Base-by-base conservation (phyloP, 2,113 vertebrate genomes). In the Salvelinus fontinalis region DNA sequence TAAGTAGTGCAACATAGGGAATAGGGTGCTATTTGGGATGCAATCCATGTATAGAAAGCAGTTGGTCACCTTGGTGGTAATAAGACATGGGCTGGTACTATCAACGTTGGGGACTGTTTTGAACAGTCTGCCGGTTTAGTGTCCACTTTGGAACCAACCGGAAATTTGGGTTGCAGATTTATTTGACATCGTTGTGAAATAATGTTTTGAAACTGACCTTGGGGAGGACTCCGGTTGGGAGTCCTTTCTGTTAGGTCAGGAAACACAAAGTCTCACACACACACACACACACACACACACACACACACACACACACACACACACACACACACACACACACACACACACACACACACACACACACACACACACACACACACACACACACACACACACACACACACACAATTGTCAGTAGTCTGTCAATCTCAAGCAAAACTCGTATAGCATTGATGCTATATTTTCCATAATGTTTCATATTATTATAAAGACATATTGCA, bases 171-270 rank as follows among this genome's bases (percentile, higher is more conserved):
- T 57, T 57, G 54, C 3, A 57, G 54, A 57, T 20, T 57, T 57
- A 12, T 13, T 18, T 57, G 1, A 57, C 51, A 13, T 54, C 2
- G 34, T 13, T 62, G 54, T 62, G 18, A 22, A 22, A 68, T 39
- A n/a, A 5, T 31, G 6, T 27, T 34, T 27, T 27, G 12, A 86
- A 90, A 95, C 95, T 93, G 89, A 99, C 97, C 97, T 96, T 79
- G 96, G 96, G 24, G 96, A 96, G 0, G 95, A 94, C 75, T 99
- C 97, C 0, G 95, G 94, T 81, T 97, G 97, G 69, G 92, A 93
- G 66, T 99, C 97, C 91, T 97, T 99, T 93, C 97, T 99, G 92
- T 84, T 92, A 67, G 24, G 64, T 73, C 14, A 60, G 48, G n/a
- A 67, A 12, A 65, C 49, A 39, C 59, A 59, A 13, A 70, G 44